Conservation (phyloP, 2,113 vertebrate genomes). For the Myodes glareolus region DNA sequence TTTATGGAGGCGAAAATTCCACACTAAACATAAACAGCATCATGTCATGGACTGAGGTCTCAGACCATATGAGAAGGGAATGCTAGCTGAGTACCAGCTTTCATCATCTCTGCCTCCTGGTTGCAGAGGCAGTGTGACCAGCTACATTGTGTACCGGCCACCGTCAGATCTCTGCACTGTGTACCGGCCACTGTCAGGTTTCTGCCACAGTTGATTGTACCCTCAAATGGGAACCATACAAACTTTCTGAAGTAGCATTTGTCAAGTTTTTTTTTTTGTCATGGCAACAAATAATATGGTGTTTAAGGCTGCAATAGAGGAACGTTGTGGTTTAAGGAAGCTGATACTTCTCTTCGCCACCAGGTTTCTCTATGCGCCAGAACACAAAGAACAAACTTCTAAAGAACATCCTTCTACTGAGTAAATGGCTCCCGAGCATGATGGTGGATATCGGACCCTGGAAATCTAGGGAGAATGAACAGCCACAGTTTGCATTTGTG, state of each 20-base stretch:
- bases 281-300: background rate
- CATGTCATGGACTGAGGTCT: background rate
- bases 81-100: background rate
- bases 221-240: background rate
- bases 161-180: background rate
- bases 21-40: background rate
- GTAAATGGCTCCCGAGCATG: background rate
- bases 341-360: rapidly evolving
- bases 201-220: background rate
- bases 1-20: background rate
- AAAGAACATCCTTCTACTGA: rapidly evolving
- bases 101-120: background rate
- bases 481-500: background rate
- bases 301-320: rapidly evolving
- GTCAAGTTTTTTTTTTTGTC: background rate
- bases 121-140: background rate
- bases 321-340: background rate
- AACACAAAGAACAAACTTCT: background rate
- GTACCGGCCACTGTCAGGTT: background rate
- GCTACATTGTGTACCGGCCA: background rate
- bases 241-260: background rate
- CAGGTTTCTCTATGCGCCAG: background rate
- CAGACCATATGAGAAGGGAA: background rate
- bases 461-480: background rate
- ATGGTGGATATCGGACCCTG: too few relatives aligned